Evolutionary conservation across 2,888 invertebrate genomes (phyloP).

Genomic region (Cordilura impudica): DNA sequence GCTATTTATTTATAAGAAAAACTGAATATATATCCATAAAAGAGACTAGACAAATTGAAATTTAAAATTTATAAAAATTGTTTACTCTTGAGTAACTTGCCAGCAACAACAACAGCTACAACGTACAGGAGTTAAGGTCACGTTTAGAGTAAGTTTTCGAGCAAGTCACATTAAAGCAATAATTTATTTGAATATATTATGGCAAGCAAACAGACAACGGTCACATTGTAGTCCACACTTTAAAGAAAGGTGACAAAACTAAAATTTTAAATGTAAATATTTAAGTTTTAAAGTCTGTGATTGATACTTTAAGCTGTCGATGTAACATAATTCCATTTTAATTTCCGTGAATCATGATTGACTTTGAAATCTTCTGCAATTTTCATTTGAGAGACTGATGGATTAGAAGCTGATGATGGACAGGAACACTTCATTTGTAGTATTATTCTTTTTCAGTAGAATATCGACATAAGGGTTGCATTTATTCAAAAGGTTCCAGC

Average conservation of each 20-base stretch:
- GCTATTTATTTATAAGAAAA: conserved; percentile 45
- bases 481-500: too few relatives aligned
- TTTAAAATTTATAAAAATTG: conserved; percentile 60
- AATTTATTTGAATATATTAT: conserved; percentile 35
- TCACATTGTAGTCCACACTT: background rate
- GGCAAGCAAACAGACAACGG: conserved; percentile 3
- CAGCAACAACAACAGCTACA: background rate
- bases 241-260: background rate
- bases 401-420: conserved; percentile 1
- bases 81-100: conserved; percentile 45
- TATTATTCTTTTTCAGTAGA: background rate
- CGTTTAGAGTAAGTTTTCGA: conserved; percentile 40
- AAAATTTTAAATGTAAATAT: background rate
- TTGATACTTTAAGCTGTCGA: background rate
- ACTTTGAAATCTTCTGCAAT: background rate
- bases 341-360: background rate
- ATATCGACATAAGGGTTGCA: background rate
- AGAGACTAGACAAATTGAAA: conserved; percentile 61
- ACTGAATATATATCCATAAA: conserved; percentile 55
- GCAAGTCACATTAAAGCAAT: conserved; percentile 16
- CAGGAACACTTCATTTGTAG: background rate
- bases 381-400: conserved; percentile 10
- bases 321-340: conserved; percentile 6
- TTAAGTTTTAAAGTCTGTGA: background rate
- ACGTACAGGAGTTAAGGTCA: conserved; percentile 35